These are phyloP conservation scores for Gryon sp. DNA, from an alignment of 1,140 invertebrate species.

Conservation along the genomic window DNA sequence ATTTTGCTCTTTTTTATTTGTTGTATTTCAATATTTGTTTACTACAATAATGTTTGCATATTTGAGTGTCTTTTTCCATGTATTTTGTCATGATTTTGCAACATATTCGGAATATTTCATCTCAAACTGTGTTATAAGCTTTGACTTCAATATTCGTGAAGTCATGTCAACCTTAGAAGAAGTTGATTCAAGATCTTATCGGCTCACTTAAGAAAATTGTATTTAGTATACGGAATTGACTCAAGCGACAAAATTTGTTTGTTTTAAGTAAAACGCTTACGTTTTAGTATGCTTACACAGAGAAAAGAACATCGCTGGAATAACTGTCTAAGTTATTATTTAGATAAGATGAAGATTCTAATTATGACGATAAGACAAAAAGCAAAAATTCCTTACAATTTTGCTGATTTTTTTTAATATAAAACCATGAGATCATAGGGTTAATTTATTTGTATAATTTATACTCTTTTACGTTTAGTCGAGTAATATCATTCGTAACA, in stretches of 20 bases:
- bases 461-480: no score
- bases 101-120: not conserved
- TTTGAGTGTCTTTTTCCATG: no score
- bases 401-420: conserved; percentile 3
- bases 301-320: not conserved
- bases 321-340: not conserved
- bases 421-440: no score
- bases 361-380: not conserved
- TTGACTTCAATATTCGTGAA: not conserved
- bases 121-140: not conserved
- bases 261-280: conserved; percentile 25
- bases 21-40: no score
- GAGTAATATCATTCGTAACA: no score
- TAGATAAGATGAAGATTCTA: not conserved
- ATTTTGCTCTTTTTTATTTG: no score
- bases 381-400: no score
- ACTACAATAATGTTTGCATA: no score
- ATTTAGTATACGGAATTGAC: conserved; percentile 7
- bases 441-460: no score
- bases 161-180: conserved; percentile 6
- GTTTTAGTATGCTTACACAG: not conserved
- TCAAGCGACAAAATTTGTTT: conserved; percentile 31
- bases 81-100: no score
- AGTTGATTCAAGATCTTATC: conserved; percentile 42
- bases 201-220: conserved; percentile 29